Conservation (phyloP, 2,797 vertebrate species). For the Adelosebastes latens region DNA sequence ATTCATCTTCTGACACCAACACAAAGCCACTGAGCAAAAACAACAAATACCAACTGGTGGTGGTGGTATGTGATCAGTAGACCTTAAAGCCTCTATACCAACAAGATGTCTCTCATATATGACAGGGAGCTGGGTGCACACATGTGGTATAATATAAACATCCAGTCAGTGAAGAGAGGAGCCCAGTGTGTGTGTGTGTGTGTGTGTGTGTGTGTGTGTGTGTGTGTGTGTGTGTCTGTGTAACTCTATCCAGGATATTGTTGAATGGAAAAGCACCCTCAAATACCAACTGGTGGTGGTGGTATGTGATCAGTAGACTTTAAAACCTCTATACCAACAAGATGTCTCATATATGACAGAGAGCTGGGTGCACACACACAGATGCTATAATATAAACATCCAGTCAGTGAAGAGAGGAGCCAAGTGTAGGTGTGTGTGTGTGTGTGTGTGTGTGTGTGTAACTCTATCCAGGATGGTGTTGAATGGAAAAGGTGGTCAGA, state of each 20-base stretch:
- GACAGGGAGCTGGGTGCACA: neutral
- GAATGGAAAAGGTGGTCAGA: conserved; percentile 59
- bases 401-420: neutral
- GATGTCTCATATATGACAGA: neutral
- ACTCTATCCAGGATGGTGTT: conserved; percentile 32
- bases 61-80: neutral
- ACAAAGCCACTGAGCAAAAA: neutral
- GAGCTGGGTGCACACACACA: neutral
- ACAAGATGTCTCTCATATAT: neutral
- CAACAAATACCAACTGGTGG: neutral
- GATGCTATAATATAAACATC: neutral
- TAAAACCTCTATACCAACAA: neutral
- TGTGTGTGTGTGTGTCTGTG: conserved; percentile 1
- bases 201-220: too few relatives aligned
- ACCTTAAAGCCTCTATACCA: neutral
- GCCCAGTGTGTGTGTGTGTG: too few relatives aligned
- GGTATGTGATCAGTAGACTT: neutral
- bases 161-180: neutral
- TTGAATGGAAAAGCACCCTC: conserved; percentile 37
- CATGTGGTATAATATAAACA: neutral
- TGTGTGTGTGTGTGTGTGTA: conserved; percentile 19
- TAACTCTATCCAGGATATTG: conserved; percentile 35
- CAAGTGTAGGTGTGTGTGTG: too few relatives aligned
- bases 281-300: too few relatives aligned
- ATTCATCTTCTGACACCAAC: neutral